phyloP scores from a whole-genome alignment of 2,797 vertebrate genomes.

The Coregonus suidteri region DNA sequence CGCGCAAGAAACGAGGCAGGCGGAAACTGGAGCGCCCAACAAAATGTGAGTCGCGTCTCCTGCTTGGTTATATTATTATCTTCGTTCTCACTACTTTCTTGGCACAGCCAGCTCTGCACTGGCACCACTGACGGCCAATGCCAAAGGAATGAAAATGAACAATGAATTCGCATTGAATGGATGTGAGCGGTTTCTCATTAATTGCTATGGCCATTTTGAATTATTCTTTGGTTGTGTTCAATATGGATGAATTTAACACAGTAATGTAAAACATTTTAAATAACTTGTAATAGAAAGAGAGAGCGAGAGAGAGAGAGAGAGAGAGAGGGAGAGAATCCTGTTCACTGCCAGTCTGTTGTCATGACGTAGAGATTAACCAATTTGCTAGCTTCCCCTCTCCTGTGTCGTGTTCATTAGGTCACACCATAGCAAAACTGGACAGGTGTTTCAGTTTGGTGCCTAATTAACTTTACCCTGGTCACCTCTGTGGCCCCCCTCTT shows the following conservation, averaged over 20 bases:
- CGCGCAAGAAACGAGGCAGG: slow-evolving; percentile 80
- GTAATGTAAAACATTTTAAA: neutral
- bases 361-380: neutral
- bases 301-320: no score
- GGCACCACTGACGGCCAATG: neutral
- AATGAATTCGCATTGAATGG: slow-evolving; percentile 38
- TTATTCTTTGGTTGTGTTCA: neutral
- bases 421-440: neutral
- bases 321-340: slow-evolving; percentile 19
- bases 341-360: slow-evolving; percentile 46
- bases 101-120: neutral
- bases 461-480: neutral
- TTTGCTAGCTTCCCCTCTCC: neutral
- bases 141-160: slow-evolving; percentile 19
- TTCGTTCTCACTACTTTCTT: neutral
- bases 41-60: slow-evolving; percentile 81
- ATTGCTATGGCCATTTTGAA: neutral
- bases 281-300: neutral
- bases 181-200: slow-evolving; percentile 17
- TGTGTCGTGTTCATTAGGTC: neutral
- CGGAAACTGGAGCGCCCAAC: slow-evolving; percentile 87
- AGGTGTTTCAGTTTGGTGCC: neutral
- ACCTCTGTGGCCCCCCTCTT: neutral
- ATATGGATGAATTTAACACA: neutral
- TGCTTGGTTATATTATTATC: slow-evolving; percentile 1